A percentile compares a stretch with the other conserved stretches of the same genome.
Conservation (phyloP, 2,888 invertebrate species). For the Scaptomyza cyrtandrae region DNA sequence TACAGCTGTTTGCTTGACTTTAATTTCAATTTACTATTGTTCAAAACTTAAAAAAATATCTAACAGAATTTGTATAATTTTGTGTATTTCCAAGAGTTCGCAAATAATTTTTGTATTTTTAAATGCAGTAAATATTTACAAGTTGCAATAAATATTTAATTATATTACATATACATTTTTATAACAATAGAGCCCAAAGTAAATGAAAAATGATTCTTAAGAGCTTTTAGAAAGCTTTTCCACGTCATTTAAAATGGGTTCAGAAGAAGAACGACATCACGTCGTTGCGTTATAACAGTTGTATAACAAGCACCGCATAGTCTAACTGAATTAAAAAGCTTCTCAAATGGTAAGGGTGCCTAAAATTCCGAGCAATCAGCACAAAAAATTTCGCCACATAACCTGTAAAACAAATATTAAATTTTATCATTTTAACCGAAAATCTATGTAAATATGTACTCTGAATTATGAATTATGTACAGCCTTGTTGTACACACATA, state of each 20-base stretch:
- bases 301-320: slow-evolving; percentile 92
- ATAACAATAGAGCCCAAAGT: slow-evolving; percentile 12
- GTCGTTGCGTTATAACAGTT: slow-evolving; percentile 76
- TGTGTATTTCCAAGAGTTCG: slow-evolving; percentile 28
- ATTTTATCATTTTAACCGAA: neutral
- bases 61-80: slow-evolving; percentile 73
- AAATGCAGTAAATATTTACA: slow-evolving; percentile 43
- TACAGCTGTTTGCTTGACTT: no score
- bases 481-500: no score
- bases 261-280: slow-evolving; percentile 55
- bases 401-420: slow-evolving; percentile 87
- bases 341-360: slow-evolving; percentile 92
- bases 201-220: slow-evolving; percentile 53
- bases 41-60: slow-evolving; percentile 1
- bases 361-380: slow-evolving; percentile 95
- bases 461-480: no score
- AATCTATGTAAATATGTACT: no score
- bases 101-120: slow-evolving; percentile 48
- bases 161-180: slow-evolving; percentile 64
- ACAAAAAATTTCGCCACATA: slow-evolving; percentile 97
- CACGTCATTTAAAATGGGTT: slow-evolving; percentile 10
- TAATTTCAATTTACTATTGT: no score
- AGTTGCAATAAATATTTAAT: slow-evolving; percentile 71
- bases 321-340: slow-evolving; percentile 93
- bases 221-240: slow-evolving; percentile 29